Evolutionary conservation across 1,140 invertebrate genomes (phyloP), one percentile per base, ranked within the genome.

Genomic region (Brachystomella parvula): DNA sequence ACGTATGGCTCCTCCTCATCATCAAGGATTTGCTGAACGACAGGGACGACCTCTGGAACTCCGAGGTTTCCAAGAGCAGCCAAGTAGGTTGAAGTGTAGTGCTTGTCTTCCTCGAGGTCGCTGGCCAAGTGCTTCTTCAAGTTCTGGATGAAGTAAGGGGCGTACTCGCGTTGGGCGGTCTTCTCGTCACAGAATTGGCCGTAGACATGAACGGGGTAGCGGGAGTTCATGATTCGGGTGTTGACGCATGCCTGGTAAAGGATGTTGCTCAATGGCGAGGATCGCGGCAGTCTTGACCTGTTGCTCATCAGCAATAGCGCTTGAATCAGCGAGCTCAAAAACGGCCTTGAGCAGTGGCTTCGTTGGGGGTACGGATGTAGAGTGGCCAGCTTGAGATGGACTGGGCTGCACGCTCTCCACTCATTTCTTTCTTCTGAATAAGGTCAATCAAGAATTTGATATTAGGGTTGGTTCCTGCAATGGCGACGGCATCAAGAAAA

Each of bases 231-330:
- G 56, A 67, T 68, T 0, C 63, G 58, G 3, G 64, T 61, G 63
- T 73, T 73, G 64, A 74, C 60, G 33, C 72, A 75, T 35, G 74
- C 70, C 64, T 74, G 58, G 70, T 74, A 59, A 33, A 73, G 44
- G 24, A 75, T 30, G 53, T 39, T 67, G 28, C 60, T 39, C 44
- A 73, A n/a, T 63, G 35, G 73, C 60, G 15, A 75, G 64, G 33
- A 70, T 61, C 19, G 67, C 68, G 35, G 71, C 73, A 33, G 67
- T 66, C 57, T 70, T 71, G 44, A 72, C 33, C 61, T 73, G 71
- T 9, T 28, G 15, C 24, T 32, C 26, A 31, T 59, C 30, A 24
- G 3, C 57, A 59, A 59, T 12, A 9, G 57, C 57, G 30, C 26
- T 30, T 31, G 57, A 59, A 15, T 59, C 57, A 31, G 30, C 29